phyloP scores from a whole-genome alignment of 1,140 invertebrate genomes.

The Hycleus phaleratus region DNA sequence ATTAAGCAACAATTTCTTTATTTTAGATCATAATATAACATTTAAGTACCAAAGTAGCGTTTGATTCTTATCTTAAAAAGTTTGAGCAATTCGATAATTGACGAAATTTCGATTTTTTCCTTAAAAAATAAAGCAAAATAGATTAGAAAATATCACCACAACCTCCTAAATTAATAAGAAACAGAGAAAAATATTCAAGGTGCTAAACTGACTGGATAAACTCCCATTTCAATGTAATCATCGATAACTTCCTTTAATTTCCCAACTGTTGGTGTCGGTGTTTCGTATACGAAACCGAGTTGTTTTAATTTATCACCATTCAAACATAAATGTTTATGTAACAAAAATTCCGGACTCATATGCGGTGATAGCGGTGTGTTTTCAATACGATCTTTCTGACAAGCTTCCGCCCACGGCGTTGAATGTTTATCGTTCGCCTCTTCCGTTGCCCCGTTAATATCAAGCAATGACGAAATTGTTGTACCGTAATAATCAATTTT shows the following conservation, averaged over 20 bases:
- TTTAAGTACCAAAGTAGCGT: too few species aligned
- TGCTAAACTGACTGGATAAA: constrained; percentile 57
- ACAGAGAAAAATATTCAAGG: constrained; percentile 2
- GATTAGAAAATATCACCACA: too few species aligned
- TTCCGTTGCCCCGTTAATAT: constrained; percentile 69
- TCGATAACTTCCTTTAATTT: constrained; percentile 58
- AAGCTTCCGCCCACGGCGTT: constrained; percentile 80
- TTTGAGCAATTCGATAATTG: too few species aligned
- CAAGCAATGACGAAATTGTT: constrained; percentile 66
- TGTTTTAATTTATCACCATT: constrained; percentile 59
- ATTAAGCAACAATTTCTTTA: too few species aligned
- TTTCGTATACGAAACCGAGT: constrained; percentile 48
- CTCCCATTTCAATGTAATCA: constrained; percentile 62
- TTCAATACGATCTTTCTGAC: constrained; percentile 61
- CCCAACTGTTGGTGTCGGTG: constrained; percentile 54
- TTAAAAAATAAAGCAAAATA: too few species aligned
- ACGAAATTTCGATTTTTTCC: too few species aligned
- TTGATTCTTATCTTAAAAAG: too few species aligned
- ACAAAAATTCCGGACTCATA: constrained; percentile 70
- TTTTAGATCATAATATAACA: too few species aligned
- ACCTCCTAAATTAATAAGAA: neutral
- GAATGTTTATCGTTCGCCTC: constrained; percentile 90
- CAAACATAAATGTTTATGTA: constrained; percentile 71
- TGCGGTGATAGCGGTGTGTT: constrained; percentile 85
- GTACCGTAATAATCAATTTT: constrained; percentile 81